Percentiles rank a stretch among this genome's conserved stretches.
These are phyloP conservation scores for Camponotus fellah DNA, from an alignment of 2,888 invertebrate species.

Conservation along the genomic window DNA sequence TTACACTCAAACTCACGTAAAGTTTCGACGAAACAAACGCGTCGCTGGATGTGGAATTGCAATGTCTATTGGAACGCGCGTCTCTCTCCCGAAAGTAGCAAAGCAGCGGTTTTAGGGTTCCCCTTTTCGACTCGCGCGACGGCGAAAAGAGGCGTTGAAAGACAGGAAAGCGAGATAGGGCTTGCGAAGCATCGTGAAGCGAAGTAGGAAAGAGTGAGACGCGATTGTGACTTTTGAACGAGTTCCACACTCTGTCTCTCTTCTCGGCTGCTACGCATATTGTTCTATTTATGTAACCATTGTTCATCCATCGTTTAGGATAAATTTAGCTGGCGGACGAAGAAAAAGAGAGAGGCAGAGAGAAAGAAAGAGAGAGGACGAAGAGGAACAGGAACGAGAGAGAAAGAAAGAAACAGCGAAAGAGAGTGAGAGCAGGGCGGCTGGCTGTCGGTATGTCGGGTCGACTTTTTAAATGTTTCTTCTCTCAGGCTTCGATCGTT, in stretches of 20 bases:
- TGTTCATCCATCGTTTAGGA: slow-evolving; percentile 86
- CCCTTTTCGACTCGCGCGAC: slow-evolving; percentile 56
- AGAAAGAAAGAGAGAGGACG: slow-evolving; percentile 34
- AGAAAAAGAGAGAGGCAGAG: slow-evolving; percentile 59
- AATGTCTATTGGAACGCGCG: slow-evolving; percentile 52
- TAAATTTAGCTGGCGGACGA: slow-evolving; percentile 83
- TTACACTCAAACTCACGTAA: neutral
- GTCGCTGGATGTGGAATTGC: slow-evolving; percentile 30
- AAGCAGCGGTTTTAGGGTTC: slow-evolving; percentile 50
- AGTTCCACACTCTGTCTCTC: slow-evolving; percentile 78
- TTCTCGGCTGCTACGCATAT: slow-evolving; percentile 82
- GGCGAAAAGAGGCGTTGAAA: slow-evolving; percentile 53
- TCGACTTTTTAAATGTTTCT: slow-evolving; percentile 85
- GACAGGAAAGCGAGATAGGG: slow-evolving; percentile 40
- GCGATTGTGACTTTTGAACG: slow-evolving; percentile 81
- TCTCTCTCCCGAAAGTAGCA: slow-evolving; percentile 50
- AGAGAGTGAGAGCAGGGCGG: slow-evolving; percentile 56
- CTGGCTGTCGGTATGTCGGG: slow-evolving; percentile 81
- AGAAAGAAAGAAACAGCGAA: slow-evolving; percentile 22
- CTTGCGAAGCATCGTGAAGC: slow-evolving; percentile 32
- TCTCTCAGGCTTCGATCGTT: slow-evolving; percentile 74
- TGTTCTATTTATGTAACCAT: slow-evolving; percentile 86
- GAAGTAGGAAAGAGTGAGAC: slow-evolving; percentile 63
- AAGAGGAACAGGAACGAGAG: slow-evolving; percentile 4
- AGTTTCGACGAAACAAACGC: slow-evolving; percentile 16